A percentile compares a stretch with the other conserved stretches of the same genome.
These are phyloP conservation scores for Gallirallus australis DNA, from an alignment of 2,797 vertebrate genomes.

Conservation along the genomic window DNA sequence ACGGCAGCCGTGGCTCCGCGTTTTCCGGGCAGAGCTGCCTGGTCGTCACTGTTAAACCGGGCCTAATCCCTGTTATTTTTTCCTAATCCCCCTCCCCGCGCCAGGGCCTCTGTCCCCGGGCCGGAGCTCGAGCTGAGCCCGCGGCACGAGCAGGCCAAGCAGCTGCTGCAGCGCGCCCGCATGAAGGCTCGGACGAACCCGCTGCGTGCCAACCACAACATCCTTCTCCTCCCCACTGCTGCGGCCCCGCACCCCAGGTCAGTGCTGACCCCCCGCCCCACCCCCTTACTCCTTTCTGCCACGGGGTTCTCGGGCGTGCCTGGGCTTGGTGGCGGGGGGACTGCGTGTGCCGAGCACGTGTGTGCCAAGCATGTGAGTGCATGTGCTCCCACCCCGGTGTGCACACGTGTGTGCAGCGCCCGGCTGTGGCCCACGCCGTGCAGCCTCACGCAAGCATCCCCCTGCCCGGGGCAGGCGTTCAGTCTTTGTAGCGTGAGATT, in stretches of 20 bases:
- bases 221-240: conserved; percentile 82
- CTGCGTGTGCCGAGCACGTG: not conserved
- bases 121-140: conserved; percentile 86
- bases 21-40: conserved; percentile 12
- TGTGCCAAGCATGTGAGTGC: too few species aligned
- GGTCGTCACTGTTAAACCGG: conserved; percentile 78
- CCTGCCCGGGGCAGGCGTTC: rapidly evolving
- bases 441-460: rapidly evolving
- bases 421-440: rapidly evolving
- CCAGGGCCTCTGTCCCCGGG: conserved; percentile 80
- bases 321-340: not conserved
- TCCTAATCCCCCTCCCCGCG: conserved; percentile 64
- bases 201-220: conserved; percentile 90
- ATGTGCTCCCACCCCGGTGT: not conserved
- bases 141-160: conserved; percentile 91
- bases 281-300: rapidly evolving
- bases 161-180: conserved; percentile 82
- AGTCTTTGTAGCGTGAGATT: rapidly evolving
- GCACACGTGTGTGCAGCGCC: rapidly evolving
- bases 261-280: not conserved
- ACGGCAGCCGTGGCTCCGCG: not conserved
- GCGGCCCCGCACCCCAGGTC: conserved; percentile 59
- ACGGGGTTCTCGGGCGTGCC: rapidly evolving
- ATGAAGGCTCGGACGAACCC: conserved; percentile 91
- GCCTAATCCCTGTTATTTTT: conserved; percentile 83